Percentiles rank a stretch among this genome's conserved stretches.
phyloP scores from a whole-genome alignment of 2,888 invertebrate species.

The Eugnorisma glareosa region DNA sequence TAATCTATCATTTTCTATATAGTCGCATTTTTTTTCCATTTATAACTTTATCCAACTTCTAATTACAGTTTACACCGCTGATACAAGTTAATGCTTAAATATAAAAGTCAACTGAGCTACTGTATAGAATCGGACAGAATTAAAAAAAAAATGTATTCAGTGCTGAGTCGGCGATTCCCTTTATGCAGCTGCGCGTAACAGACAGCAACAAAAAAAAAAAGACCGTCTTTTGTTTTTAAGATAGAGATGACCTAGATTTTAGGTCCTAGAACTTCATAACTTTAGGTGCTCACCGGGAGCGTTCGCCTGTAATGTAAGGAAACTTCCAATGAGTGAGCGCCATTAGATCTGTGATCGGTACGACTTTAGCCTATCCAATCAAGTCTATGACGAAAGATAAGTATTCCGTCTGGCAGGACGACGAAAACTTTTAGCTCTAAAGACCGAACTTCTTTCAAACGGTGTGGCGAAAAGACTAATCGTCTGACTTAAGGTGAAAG shows the following conservation, averaged over 20 bases:
- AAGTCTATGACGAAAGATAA: not conserved
- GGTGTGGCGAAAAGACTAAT: conserved; percentile 72
- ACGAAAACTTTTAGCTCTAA: conserved; percentile 23
- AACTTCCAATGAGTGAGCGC: not conserved
- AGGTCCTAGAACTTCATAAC: not conserved
- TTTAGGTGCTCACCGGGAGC: not conserved
- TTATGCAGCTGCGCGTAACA: too few species aligned
- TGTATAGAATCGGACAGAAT: too few species aligned
- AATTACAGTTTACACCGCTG: too few species aligned
- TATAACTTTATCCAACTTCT: too few species aligned
- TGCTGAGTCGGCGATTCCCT: too few species aligned
- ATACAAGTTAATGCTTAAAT: too few species aligned
- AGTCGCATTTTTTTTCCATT: too few species aligned
- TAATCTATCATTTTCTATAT: too few species aligned
- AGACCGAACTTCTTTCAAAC: conserved; percentile 39
- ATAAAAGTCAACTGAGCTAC: too few species aligned
- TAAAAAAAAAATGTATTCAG: too few species aligned
- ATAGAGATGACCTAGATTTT: not conserved
- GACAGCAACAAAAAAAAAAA: not conserved
- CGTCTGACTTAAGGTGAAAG: not conserved
- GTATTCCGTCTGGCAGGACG: not conserved
- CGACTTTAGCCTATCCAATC: conserved; percentile 1
- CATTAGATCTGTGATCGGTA: not conserved
- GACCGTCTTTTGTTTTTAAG: not conserved
- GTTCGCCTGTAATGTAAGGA: not conserved